Evolutionary conservation across 2,888 invertebrate genomes (phyloP).

Genomic region (Sussaba pulchella): DNA sequence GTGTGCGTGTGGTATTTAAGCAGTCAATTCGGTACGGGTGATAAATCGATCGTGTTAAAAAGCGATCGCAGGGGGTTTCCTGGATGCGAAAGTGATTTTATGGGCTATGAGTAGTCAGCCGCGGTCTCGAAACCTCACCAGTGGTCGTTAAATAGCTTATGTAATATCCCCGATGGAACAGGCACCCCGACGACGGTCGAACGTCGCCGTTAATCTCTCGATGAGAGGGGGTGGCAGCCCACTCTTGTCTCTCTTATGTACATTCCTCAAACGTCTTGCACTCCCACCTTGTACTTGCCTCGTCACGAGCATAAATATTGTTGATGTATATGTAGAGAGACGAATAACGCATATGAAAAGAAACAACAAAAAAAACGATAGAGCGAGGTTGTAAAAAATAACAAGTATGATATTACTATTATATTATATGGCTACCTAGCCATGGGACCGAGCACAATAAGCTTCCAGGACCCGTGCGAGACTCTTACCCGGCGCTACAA

Average conservation of each 20-base stretch:
- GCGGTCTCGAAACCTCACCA: slow-evolving; percentile 29
- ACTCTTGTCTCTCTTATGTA: slow-evolving; percentile 43
- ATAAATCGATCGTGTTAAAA: slow-evolving; percentile 62
- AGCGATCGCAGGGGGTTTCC: slow-evolving; percentile 41
- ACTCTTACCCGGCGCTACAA: slow-evolving; percentile 59
- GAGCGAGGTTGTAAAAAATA: slow-evolving; percentile 43
- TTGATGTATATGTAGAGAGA: slow-evolving; percentile 31
- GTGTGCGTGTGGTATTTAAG: not conserved
- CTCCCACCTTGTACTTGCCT: slow-evolving; percentile 52
- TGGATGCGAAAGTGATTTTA: slow-evolving; percentile 62
- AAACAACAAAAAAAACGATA: slow-evolving; percentile 18
- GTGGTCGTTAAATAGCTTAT: slow-evolving; percentile 64
- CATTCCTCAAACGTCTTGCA: slow-evolving; percentile 38
- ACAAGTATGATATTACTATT: slow-evolving; percentile 50
- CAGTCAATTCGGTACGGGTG: not conserved
- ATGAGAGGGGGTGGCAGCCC: slow-evolving; percentile 35
- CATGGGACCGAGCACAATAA: slow-evolving; percentile 57
- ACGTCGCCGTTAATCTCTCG: slow-evolving; percentile 65
- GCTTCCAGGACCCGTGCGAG: slow-evolving; percentile 43
- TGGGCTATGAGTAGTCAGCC: slow-evolving; percentile 56
- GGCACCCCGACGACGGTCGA: slow-evolving; percentile 61
- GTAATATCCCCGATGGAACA: slow-evolving; percentile 58
- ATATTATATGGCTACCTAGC: slow-evolving; percentile 56
- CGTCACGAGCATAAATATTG: slow-evolving; percentile 65
- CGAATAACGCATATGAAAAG: not conserved